Conservation (phyloP, 1,140 invertebrate genomes). For the Listronotus oregonensis region DNA sequence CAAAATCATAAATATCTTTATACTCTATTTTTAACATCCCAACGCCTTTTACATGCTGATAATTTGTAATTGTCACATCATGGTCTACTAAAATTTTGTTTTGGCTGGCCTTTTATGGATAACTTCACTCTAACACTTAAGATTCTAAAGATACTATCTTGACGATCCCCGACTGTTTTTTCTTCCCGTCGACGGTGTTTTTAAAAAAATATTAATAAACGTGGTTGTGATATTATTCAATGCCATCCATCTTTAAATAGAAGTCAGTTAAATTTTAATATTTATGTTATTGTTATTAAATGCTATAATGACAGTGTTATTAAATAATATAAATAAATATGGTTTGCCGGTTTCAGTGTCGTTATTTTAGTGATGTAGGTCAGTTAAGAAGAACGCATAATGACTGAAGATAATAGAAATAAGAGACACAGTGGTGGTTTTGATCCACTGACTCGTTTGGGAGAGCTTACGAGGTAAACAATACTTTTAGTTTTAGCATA, state of each 20-base stretch:
- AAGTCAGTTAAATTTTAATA: constrained; percentile 7
- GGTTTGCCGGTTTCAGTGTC: neutral
- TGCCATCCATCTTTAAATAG: constrained; percentile 36
- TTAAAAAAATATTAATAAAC: constrained; percentile 6
- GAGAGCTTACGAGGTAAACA: constrained; percentile 59
- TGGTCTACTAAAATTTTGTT: too few species aligned
- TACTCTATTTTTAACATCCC: too few species aligned
- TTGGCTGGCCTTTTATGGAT: too few species aligned
- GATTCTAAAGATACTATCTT: constrained; percentile 31
- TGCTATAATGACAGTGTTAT: neutral
- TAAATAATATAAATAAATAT: constrained; percentile 2
- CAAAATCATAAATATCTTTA: too few species aligned
- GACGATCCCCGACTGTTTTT: constrained; percentile 7
- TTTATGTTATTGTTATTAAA: constrained; percentile 3
- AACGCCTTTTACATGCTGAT: too few species aligned
- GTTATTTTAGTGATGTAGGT: constrained; percentile 2
- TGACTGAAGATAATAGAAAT: constrained; percentile 39
- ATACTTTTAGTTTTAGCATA: constrained; percentile 7
- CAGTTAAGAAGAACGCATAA: constrained; percentile 30
- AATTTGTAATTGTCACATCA: too few species aligned
- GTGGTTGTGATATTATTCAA: constrained; percentile 37
- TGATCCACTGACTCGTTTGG: constrained; percentile 73
- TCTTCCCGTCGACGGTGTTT: constrained; percentile 17
- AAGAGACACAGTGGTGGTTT: constrained; percentile 77
- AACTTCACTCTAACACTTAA: too few species aligned